Evolutionary conservation across 2,888 invertebrate species (phyloP).

Genomic region (Heliconius cydno): DNA sequence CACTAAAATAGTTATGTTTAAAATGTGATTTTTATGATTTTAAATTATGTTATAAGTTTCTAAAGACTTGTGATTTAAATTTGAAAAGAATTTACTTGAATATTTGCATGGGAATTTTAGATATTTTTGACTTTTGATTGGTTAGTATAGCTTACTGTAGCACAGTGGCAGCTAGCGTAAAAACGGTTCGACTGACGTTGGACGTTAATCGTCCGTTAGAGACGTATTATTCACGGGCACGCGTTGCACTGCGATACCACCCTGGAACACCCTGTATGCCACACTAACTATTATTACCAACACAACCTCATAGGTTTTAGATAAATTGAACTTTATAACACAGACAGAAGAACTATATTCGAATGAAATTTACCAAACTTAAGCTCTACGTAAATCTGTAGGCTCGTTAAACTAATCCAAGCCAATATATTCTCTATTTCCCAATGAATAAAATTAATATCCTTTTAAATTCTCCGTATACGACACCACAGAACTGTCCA

Average conservation of each 20-base stretch:
- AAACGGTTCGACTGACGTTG: conserved; percentile 66
- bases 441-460: conserved; percentile 79
- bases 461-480: conserved; percentile 72
- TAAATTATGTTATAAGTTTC: background rate
- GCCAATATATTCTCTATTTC: conserved; percentile 80
- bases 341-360: conserved; percentile 44
- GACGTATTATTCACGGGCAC: conserved; percentile 82
- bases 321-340: conserved; percentile 47
- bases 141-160: conserved; percentile 43
- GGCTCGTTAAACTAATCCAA: conserved; percentile 78
- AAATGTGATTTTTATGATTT: background rate
- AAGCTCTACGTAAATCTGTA: conserved; percentile 47
- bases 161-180: conserved; percentile 57
- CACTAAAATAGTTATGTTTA: background rate
- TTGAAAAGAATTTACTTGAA: background rate
- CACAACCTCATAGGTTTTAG: conserved; percentile 36
- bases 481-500: conserved; percentile 62
- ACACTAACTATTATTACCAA: conserved; percentile 50
- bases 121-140: conserved; percentile 1
- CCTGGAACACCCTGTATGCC: conserved; percentile 64
- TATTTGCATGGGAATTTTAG: background rate
- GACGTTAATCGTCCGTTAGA: conserved; percentile 81
- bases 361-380: conserved; percentile 35
- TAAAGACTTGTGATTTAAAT: too few species aligned
- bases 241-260: conserved; percentile 74